Conservation (phyloP, 2,888 invertebrate genomes). For the Mythimna pallens region DNA sequence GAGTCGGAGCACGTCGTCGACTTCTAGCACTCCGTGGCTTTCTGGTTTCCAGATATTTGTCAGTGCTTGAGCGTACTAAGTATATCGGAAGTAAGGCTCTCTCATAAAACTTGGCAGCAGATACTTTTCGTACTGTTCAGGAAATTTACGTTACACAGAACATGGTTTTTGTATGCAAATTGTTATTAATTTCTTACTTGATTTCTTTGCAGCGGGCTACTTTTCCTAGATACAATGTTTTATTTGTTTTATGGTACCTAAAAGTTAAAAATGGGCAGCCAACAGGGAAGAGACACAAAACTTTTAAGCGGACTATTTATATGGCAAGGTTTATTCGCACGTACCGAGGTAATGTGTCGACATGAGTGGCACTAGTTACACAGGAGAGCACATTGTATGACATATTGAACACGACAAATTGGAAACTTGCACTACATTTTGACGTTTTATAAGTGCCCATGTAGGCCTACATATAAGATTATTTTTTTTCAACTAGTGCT, state of each 20-base stretch:
- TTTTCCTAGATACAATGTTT: slow-evolving; percentile 64
- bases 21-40: slow-evolving; percentile 65
- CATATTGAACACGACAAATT: too few relatives aligned
- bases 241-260: slow-evolving; percentile 63
- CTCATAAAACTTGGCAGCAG: slow-evolving; percentile 63
- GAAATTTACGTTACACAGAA: slow-evolving; percentile 69
- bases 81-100: slow-evolving; percentile 47
- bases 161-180: slow-evolving; percentile 71
- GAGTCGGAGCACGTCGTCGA: slow-evolving; percentile 70
- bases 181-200: slow-evolving; percentile 64
- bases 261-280: slow-evolving; percentile 44
- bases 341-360: slow-evolving; percentile 9
- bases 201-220: slow-evolving; percentile 63
- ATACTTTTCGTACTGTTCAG: slow-evolving; percentile 65
- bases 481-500: too few relatives aligned
- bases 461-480: too few relatives aligned
- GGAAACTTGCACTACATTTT: too few relatives aligned
- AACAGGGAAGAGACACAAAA: slow-evolving; percentile 12
- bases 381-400: too few relatives aligned
- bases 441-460: too few relatives aligned
- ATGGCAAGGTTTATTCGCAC: slow-evolving; percentile 10
- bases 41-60: slow-evolving; percentile 68
- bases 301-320: slow-evolving; percentile 34
- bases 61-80: slow-evolving; percentile 61
- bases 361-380: background rate